Evolutionary conservation across 2,888 invertebrate species (phyloP).

Genomic region (Drosophila austrosaltans): DNA sequence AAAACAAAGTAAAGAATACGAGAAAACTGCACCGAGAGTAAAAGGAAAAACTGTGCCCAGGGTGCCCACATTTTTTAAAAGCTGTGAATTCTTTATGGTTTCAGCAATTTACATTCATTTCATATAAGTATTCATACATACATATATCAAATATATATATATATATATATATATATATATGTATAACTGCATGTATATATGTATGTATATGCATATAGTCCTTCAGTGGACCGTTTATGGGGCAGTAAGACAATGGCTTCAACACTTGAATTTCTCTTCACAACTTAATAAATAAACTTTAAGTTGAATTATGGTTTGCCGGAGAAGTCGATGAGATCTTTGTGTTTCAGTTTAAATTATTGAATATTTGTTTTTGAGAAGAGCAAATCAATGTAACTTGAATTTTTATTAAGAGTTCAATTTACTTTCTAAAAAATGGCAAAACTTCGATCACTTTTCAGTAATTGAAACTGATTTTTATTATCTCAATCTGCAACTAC

Average conservation of each 20-base stretch:
- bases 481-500: too few species aligned
- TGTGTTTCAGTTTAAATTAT: too few species aligned
- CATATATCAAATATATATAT: background rate
- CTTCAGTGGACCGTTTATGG: slow-evolving; percentile 27
- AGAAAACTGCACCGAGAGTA: background rate
- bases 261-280: background rate
- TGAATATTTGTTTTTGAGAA: too few species aligned
- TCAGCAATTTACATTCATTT: slow-evolving; percentile 69
- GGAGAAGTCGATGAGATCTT: too few species aligned
- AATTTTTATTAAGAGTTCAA: too few species aligned
- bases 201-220: background rate
- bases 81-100: slow-evolving; percentile 65
- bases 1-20: slow-evolving; percentile 1
- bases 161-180: background rate
- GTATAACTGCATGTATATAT: background rate
- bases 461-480: too few species aligned
- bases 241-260: slow-evolving; percentile 30
- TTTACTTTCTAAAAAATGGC: too few species aligned
- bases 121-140: slow-evolving; percentile 7
- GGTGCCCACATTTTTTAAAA: slow-evolving; percentile 50
- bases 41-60: slow-evolving; percentile 26
- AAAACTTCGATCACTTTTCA: too few species aligned
- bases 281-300: slow-evolving; percentile 9
- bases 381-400: too few species aligned
- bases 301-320: background rate